phyloP scores from a whole-genome alignment of 2,113 vertebrate genomes.

The Siniperca knerii region DNA sequence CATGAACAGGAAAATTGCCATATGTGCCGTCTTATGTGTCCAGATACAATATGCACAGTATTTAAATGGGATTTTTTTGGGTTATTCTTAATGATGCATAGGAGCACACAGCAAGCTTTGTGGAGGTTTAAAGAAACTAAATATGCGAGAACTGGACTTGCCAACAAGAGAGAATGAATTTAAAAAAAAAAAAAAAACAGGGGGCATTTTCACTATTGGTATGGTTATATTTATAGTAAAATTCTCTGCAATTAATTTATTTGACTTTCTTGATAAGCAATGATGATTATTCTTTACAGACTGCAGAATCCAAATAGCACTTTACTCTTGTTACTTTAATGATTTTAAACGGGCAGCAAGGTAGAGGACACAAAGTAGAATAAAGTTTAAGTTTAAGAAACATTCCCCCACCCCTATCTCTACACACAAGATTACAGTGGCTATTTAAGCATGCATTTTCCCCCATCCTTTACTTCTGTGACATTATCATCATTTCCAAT shows the following conservation, averaged over 20 bases:
- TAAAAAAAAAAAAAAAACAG: not conserved
- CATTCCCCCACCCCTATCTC: not conserved
- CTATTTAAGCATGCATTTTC: not conserved
- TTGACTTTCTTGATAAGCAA: not conserved
- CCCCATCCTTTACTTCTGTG: not conserved
- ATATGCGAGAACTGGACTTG: not conserved
- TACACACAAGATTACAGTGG: not conserved
- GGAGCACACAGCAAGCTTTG: not conserved
- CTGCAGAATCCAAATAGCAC: not conserved
- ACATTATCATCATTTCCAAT: conserved; percentile 6
- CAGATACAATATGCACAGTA: not conserved
- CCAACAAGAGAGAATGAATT: not conserved
- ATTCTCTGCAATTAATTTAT: conserved; percentile 5
- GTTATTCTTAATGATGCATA: not conserved
- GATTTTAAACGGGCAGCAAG: not conserved
- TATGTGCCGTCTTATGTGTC: conserved; percentile 13
- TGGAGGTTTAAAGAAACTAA: not conserved
- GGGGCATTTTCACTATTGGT: not conserved
- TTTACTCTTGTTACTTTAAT: not conserved
- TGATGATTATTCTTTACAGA: not conserved
- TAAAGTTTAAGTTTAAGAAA: not conserved
- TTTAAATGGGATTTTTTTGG: not conserved
- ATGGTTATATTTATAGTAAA: not conserved
- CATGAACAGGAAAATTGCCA: conserved; percentile 21
- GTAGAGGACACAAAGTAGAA: not conserved